Conservation (phyloP, 2,797 vertebrate species). For the Pyrocephalus nanus region DNA sequence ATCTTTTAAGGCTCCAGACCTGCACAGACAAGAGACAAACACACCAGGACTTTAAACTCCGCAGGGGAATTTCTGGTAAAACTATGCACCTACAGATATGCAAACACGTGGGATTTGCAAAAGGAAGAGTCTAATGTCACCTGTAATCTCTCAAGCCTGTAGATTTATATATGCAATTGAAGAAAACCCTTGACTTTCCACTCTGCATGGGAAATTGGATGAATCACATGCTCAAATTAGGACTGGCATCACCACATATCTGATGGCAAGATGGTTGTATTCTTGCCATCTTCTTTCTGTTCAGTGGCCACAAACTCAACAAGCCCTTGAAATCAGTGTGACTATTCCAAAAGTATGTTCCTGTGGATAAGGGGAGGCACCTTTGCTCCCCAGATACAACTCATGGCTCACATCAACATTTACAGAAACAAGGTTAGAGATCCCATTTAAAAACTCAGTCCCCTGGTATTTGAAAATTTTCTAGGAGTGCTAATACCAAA, state of each 20-base stretch:
- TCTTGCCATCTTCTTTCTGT: not conserved
- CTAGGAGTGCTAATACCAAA: not conserved
- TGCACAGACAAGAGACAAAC: not conserved
- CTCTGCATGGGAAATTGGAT: not conserved
- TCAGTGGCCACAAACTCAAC: not conserved
- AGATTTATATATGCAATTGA: not conserved
- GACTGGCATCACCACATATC: not conserved
- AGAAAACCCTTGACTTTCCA: constrained; percentile 13
- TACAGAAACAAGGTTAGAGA: not conserved
- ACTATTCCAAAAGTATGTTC: not conserved
- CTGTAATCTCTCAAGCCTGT: constrained; percentile 17
- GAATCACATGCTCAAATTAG: not conserved
- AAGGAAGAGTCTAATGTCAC: constrained; percentile 27
- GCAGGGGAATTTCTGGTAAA: constrained; percentile 39
- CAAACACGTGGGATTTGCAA: constrained; percentile 11
- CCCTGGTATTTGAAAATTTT: not conserved
- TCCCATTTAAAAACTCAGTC: not conserved
- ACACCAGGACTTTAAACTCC: constrained; percentile 9
- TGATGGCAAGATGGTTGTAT: not conserved
- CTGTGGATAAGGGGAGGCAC: not conserved
- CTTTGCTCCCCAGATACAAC: not conserved
- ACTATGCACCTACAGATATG: constrained; percentile 15
- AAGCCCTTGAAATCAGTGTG: not conserved
- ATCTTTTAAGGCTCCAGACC: constrained; percentile 26
- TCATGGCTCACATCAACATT: accelerated